Conservation (phyloP, 2,113 vertebrate genomes). For the Crotalus viridis region DNA sequence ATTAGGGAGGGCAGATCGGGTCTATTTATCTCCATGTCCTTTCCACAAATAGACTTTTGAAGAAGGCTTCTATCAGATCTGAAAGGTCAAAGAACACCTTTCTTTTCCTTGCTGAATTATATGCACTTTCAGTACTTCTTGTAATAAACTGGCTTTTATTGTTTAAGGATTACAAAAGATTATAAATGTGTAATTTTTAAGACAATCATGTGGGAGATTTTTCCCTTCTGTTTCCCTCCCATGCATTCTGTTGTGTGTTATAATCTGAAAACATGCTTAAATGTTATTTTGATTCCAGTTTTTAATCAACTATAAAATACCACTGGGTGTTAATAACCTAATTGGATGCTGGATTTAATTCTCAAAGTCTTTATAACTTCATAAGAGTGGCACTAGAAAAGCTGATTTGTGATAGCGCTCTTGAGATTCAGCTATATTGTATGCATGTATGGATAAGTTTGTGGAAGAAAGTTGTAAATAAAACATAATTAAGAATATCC, state of each 20-base stretch:
- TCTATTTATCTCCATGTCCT: neutral
- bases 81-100: slow-evolving; percentile 2
- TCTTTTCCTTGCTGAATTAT: neutral
- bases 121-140: neutral
- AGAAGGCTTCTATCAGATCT: neutral
- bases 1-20: neutral
- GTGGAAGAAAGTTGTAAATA: neutral
- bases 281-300: neutral
- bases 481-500: neutral
- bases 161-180: neutral
- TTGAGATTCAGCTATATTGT: neutral
- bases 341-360: neutral
- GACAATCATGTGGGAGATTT: neutral
- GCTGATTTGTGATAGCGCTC: neutral
- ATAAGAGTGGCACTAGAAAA: neutral
- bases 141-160: neutral
- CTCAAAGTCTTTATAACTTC: neutral
- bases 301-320: slow-evolving; percentile 1
- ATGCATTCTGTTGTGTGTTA: neutral
- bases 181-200: neutral
- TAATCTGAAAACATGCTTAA: neutral
- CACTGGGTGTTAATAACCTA: neutral
- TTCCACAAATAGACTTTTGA: neutral
- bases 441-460: neutral
- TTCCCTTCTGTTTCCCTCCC: neutral